These are phyloP conservation scores for Phaedon cochleariae DNA, from an alignment of 2,888 invertebrate species.

Conservation along the genomic window DNA sequence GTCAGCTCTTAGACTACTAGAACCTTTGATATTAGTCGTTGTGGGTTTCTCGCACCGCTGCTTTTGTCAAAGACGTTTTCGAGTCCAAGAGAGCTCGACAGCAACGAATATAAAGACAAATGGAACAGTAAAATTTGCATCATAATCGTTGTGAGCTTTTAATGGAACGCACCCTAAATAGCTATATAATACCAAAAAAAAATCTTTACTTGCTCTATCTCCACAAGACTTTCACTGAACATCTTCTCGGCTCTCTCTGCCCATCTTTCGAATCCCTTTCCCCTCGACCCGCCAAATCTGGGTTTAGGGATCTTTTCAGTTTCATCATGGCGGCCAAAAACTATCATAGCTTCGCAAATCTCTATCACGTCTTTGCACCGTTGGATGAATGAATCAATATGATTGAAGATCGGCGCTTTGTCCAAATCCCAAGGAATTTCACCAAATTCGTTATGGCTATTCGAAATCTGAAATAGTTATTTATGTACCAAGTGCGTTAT, in stretches of 20 bases:
- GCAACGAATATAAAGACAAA: too few relatives aligned
- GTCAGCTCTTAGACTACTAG: too few relatives aligned
- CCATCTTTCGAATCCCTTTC: constrained; percentile 72
- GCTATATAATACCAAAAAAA: background rate
- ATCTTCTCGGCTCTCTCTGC: constrained; percentile 77
- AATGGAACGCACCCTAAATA: background rate
- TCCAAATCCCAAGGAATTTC: constrained; percentile 77
- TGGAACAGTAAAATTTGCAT: too few relatives aligned
- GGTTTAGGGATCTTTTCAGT: constrained; percentile 74
- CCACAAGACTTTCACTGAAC: constrained; percentile 72
- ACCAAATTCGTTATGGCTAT: constrained; percentile 66
- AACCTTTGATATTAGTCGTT: too few relatives aligned
- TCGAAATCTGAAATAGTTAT: constrained; percentile 63
- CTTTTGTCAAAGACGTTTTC: too few relatives aligned
- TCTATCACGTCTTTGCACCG: constrained; percentile 86
- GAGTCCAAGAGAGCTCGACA: too few relatives aligned
- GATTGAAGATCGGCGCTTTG: constrained; percentile 83
- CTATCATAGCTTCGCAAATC: constrained; percentile 88
- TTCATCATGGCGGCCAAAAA: constrained; percentile 84
- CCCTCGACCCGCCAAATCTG: constrained; percentile 78
- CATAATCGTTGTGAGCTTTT: background rate
- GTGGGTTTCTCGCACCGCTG: too few relatives aligned
- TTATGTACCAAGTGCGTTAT: too few relatives aligned
- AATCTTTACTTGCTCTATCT: constrained; percentile 63
- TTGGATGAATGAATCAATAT: constrained; percentile 85